Percentiles rank a stretch among this genome's conserved stretches.
Conservation (phyloP, 1,140 invertebrate genomes). For the Habropoda laboriosa region DNA sequence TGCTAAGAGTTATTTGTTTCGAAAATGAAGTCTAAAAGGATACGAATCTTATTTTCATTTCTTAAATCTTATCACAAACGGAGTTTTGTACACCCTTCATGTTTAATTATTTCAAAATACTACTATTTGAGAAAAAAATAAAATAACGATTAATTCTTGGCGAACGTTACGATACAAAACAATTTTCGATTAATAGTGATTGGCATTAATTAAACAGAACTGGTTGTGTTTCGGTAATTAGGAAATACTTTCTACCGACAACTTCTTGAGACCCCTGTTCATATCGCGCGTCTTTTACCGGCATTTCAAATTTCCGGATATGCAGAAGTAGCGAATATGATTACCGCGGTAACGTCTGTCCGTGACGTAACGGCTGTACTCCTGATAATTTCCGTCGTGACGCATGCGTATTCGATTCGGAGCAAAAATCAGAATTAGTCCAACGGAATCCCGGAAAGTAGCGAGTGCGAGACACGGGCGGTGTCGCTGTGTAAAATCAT, state of each 20-base stretch:
- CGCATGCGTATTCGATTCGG: constrained; percentile 76
- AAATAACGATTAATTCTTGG: background rate
- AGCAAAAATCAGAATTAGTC: constrained; percentile 74
- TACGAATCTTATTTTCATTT: no score
- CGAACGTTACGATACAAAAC: background rate
- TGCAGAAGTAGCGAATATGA: constrained; percentile 64
- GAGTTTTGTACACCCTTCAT: no score
- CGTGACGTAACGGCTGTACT: constrained; percentile 69
- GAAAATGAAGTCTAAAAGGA: no score
- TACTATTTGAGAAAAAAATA: background rate
- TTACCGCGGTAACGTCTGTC: constrained; percentile 58
- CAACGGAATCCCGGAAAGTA: constrained; percentile 73
- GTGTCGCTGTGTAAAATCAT: constrained; percentile 61
- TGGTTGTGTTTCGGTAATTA: background rate
- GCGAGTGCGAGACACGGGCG: constrained; percentile 62
- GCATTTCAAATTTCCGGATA: constrained; percentile 3
- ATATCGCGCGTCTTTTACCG: constrained; percentile 5
- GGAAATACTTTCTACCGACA: background rate
- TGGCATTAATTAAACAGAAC: background rate
- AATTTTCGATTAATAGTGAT: background rate
- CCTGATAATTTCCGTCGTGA: constrained; percentile 73
- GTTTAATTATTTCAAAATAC: no score
- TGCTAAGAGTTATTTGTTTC: background rate
- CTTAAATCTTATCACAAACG: no score
- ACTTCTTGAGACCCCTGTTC: background rate